These are phyloP conservation scores for Bufo gargarizans DNA, from an alignment of 2,113 vertebrate genomes.

Conservation along the genomic window DNA sequence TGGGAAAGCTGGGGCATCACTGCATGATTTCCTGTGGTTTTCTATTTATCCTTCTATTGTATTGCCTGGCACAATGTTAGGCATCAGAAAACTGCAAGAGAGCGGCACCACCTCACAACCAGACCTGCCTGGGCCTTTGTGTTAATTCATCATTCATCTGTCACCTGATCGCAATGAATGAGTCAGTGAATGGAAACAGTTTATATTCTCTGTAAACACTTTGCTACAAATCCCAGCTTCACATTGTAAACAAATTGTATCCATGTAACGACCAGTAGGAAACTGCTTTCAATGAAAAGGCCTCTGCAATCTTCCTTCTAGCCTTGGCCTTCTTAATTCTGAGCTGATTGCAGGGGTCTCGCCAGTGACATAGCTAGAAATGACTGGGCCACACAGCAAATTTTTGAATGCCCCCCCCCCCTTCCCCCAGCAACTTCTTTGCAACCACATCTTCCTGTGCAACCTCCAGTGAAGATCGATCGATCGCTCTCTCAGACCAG, in stretches of 20 bases:
- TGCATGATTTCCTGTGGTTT: too few species aligned
- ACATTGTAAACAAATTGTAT: neutral
- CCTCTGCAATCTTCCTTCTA: neutral
- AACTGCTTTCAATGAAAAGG: neutral
- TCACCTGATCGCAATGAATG: neutral
- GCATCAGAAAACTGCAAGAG: neutral
- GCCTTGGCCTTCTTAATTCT: neutral
- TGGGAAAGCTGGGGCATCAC: neutral
- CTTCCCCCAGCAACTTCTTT: too few species aligned
- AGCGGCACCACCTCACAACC: neutral
- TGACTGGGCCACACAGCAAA: too few species aligned
- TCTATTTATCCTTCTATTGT: too few species aligned
- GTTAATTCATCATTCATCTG: neutral
- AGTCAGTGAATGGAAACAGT: neutral
- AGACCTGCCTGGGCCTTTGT: too few species aligned
- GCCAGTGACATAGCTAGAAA: too few species aligned
- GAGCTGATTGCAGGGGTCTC: neutral
- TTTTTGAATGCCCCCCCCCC: too few species aligned
- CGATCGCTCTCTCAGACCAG: too few species aligned
- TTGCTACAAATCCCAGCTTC: neutral
- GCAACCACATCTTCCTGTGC: too few species aligned
- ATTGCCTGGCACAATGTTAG: neutral
- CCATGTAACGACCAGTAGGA: neutral
- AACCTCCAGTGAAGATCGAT: too few species aligned
- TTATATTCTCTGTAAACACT: neutral